Percentiles rank a stretch among this genome's conserved stretches.
phyloP scores from a whole-genome alignment of 2,113 vertebrate species.

The Stercorarius parasiticus region DNA sequence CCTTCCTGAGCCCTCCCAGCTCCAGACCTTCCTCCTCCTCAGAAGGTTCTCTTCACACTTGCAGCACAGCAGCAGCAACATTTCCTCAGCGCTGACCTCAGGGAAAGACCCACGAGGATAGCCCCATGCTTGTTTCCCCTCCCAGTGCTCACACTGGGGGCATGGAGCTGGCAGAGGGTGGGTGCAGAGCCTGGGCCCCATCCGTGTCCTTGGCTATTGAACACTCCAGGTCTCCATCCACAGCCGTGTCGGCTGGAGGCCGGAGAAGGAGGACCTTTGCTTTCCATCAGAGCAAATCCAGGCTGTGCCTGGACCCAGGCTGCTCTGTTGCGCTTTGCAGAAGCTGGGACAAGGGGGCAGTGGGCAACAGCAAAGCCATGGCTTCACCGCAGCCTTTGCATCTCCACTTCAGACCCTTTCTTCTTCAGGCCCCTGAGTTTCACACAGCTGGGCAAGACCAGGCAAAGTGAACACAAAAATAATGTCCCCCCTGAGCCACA shows the following conservation, averaged over 20 bases:
- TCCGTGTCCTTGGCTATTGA: background rate
- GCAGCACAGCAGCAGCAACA: background rate
- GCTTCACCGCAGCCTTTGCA: background rate
- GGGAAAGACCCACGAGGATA: background rate
- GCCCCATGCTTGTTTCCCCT: background rate
- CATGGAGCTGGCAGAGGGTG: background rate
- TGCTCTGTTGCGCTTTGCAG: background rate
- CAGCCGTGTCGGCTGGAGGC: fast-evolving
- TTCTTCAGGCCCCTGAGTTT: background rate
- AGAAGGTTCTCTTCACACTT: background rate
- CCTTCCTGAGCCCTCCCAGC: background rate
- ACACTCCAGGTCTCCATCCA: background rate
- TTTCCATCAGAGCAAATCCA: background rate
- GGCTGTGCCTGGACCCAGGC: background rate
- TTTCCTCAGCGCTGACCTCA: background rate
- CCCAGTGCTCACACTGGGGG: fast-evolving
- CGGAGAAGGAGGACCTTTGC: background rate
- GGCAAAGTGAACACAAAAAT: background rate
- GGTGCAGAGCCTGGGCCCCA: background rate
- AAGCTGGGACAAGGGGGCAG: background rate
- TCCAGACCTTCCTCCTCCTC: background rate
- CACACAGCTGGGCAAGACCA: background rate
- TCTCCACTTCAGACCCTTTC: background rate
- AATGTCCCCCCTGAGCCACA: fast-evolving
- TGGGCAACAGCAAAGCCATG: background rate